Evolutionary conservation across 2,888 invertebrate species (phyloP), one percentile per base, ranked within the genome.

Genomic region (Blastobasis adustella): DNA sequence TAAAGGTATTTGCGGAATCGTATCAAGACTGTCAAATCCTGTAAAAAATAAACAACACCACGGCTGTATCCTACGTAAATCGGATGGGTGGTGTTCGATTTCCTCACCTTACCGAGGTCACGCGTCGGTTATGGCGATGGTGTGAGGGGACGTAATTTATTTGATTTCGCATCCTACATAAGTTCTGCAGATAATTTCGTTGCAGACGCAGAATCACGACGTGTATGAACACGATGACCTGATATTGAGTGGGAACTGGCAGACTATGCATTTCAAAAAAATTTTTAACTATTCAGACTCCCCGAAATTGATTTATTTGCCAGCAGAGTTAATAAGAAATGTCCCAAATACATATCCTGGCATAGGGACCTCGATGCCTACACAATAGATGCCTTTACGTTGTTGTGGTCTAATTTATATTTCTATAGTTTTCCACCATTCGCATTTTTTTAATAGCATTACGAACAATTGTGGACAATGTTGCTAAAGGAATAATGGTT

Each of bases 371-470:
- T 10, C 37, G n/a, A 50, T 10, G 54, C 54, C 5, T 51, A 7
- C 47, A 45, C 49, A 4, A 45, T 49, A 23, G 45, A 54, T 46
- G 51, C 54, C 0, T 54, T 54, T 47, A 54, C 54, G 10, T 39
- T 54, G 36, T 5, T 5, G 36, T 54, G 51, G 54, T 45, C 51
- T 36, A 10, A 49, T 37, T 10, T 49, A 7, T 46, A 38, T 37
- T 54, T 54, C 39, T 54, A 51, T 45, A 51, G 49, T n/a, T 54
- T 54, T 47, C 54, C 54, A 23, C 23, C 23, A 23, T 23, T 23
- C 3, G 23, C 23, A 23, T 23, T 23, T 2, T 23, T 23, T 37
- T 54, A 23, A 55, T 49, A 49, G 43, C 51, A 36, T 45, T 55
- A 9, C 9, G 42, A 10, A 55, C 53, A 51, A 51, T 55, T 6